A percentile compares a stretch with the other conserved stretches of the same genome.
Evolutionary conservation across 2,797 vertebrate genomes (phyloP).

Genomic region (Lemur catta): DNA sequence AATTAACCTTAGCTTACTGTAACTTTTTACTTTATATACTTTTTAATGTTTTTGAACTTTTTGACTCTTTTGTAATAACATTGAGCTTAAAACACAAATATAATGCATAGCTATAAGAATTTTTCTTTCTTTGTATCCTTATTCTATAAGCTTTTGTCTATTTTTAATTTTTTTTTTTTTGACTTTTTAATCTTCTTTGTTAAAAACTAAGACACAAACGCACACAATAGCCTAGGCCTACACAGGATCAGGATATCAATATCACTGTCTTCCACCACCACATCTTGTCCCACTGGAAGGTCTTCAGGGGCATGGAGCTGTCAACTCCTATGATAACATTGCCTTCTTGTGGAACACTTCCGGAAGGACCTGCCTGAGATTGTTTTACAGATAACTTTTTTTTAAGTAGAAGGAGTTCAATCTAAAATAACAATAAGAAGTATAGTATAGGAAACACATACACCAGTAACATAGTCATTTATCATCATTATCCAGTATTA

Average conservation of each 20-base stretch:
- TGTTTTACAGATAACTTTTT: neutral
- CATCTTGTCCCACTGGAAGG: neutral
- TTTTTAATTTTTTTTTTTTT: too few relatives aligned
- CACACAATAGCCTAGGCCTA: neutral
- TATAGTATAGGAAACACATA: neutral
- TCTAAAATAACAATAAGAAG: neutral
- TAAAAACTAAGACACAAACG: neutral
- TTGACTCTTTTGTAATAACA: too few relatives aligned
- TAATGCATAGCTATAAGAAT: too few relatives aligned
- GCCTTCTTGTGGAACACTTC: neutral
- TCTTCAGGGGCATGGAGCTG: neutral
- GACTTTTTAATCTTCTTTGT: too few relatives aligned
- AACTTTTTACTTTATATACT: too few relatives aligned
- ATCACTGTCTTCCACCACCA: neutral
- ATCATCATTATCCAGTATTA: neutral
- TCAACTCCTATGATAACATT: neutral
- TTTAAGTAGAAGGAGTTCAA: neutral
- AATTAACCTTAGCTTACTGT: too few relatives aligned
- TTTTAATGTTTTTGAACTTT: too few relatives aligned
- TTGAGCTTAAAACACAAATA: too few relatives aligned
- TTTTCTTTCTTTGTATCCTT: too few relatives aligned
- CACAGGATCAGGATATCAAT: neutral
- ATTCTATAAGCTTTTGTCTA: too few relatives aligned
- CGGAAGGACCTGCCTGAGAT: neutral
- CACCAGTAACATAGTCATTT: neutral